Percentiles rank a stretch among this genome's conserved stretches.
Evolutionary conservation across 2,113 vertebrate genomes (phyloP).

Genomic region (Sapajus apella): DNA sequence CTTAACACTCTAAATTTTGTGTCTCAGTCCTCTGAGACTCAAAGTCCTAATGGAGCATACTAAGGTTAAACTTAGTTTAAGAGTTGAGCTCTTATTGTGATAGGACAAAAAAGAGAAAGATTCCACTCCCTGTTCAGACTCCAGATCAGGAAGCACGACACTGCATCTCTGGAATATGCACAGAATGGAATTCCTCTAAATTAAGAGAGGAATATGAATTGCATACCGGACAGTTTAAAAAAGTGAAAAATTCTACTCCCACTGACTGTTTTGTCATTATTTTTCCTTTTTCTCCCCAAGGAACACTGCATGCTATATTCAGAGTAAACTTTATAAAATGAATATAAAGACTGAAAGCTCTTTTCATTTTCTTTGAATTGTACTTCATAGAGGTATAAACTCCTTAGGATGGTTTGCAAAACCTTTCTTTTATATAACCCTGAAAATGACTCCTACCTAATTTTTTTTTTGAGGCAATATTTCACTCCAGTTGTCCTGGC

Average conservation of each 20-base stretch:
- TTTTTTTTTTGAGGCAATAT: too few species aligned
- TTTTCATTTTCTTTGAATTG: conserved; percentile 14
- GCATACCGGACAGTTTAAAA: neutral
- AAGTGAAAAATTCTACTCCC: neutral
- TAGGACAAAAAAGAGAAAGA: neutral
- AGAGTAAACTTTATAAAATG: neutral
- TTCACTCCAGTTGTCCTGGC: too few species aligned
- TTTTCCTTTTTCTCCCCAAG: neutral
- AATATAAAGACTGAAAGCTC: neutral
- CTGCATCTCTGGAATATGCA: neutral
- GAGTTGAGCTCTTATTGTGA: neutral
- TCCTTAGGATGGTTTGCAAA: neutral
- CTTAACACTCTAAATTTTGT: neutral
- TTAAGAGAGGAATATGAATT: neutral
- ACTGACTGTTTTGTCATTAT: neutral
- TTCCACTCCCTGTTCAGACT: neutral
- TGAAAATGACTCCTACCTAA: neutral
- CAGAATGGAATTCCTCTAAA: neutral
- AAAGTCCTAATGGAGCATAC: neutral
- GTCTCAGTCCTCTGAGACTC: neutral
- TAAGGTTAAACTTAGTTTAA: neutral
- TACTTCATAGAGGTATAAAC: neutral
- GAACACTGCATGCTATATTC: neutral
- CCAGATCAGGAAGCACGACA: neutral
- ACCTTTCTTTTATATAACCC: neutral